Base-by-base conservation (phyloP, 2,888 invertebrate species). In the Caenorhabditis afra region DNA sequence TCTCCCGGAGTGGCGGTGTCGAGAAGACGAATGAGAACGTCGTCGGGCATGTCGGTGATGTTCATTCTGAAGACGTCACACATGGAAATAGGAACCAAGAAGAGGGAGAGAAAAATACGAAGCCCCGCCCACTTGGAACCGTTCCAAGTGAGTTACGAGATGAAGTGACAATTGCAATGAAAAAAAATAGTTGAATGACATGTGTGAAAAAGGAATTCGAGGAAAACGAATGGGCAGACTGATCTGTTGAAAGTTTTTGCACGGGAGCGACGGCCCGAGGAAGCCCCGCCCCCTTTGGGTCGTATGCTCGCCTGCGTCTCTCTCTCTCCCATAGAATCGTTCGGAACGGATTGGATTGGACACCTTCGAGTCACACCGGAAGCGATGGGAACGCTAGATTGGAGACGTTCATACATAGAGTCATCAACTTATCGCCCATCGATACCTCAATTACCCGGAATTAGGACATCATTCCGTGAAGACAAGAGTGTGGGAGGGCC, bases 31-130 rank as follows among this genome's bases (percentile, higher is more conserved):
- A 79, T 79, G 45, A 79, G 64, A 5, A 79, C 44, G 47, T 79
- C 79, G 16, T 79, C 79, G 3, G 79, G 79, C 68, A 79, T 64
- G 16, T 68, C 68, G 22, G 35, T 61, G 3, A 79, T 35, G 39
- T 22, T 66, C 77, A 77, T 77, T 23, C 41, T 61, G 61, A 16
- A 47, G 14, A 47, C 35, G 4, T 11, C 5, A 3, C 16, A 57
- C 3, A 7, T 29, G 29, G 29, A 29, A 29, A 7, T 29, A 7
- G 29, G 29, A 29, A 5, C 23, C 1, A 22, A 22, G 52, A 41
- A 49, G 20, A 4, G 49, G 12, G 39, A 61, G 35, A 29, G 20
- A 39, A 20, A 22, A 16, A 14, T 1, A 61, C 18, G 22, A 41
- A 11, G 41, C 49, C 22, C 55, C 37, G 29, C 37, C 16, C 16